Evolutionary conservation across 2,888 invertebrate genomes (phyloP).

Genomic region (Sinhomidia bicolor): DNA sequence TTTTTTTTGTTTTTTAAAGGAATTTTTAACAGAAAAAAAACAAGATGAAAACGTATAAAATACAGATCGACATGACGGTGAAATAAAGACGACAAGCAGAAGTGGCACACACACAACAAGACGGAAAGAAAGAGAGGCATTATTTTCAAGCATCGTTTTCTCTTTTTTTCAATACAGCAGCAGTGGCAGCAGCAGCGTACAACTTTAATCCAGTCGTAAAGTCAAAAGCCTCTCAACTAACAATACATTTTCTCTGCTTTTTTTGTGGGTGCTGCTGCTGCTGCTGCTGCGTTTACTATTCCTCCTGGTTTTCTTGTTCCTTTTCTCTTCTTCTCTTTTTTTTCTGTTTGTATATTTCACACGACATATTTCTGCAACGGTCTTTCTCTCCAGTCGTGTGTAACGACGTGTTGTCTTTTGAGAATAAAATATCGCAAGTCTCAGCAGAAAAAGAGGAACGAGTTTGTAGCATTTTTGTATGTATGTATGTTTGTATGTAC

Average conservation of each 20-base stretch:
- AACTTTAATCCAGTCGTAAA: conserved; percentile 73
- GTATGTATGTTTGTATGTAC: neutral
- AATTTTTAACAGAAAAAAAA: conserved; percentile 5
- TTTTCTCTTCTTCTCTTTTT: conserved; percentile 35
- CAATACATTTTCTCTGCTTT: conserved; percentile 57
- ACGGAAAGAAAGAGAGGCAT: conserved; percentile 31
- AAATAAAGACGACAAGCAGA: conserved; percentile 61
- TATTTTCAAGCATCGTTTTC: conserved; percentile 47
- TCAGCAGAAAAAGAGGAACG: conserved; percentile 44
- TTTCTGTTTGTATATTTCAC: conserved; percentile 14
- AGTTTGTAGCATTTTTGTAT: neutral
- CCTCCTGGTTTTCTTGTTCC: conserved; percentile 18
- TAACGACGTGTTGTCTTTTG: conserved; percentile 49
- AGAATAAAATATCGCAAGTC: conserved; percentile 62
- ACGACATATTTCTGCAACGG: conserved; percentile 15
- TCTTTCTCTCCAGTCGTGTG: conserved; percentile 38
- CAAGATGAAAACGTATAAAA: conserved; percentile 23
- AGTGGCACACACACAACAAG: no score
- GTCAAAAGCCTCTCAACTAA: conserved; percentile 61
- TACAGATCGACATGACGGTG: conserved; percentile 54
- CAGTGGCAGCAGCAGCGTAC: neutral
- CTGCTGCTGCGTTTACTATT: conserved; percentile 12
- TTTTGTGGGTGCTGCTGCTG: neutral
- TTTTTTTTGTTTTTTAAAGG: conserved; percentile 36
- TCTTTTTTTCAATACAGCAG: neutral